Evolutionary conservation across 2,888 invertebrate species (phyloP).

Genomic region (Vandiemenella viatica): DNA sequence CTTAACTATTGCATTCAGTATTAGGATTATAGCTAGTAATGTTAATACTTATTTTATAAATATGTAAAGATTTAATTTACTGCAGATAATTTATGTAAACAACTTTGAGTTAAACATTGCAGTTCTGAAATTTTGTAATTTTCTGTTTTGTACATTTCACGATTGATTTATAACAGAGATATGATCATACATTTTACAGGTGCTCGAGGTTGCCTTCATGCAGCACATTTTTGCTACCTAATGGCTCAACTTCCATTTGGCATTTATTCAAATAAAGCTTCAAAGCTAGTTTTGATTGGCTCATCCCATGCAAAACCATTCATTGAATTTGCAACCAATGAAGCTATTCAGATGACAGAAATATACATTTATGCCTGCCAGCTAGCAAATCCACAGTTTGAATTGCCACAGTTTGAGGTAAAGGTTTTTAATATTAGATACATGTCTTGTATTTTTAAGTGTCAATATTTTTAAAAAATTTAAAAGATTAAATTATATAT

Average conservation of each 20-base stretch:
- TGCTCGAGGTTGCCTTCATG: conserved; percentile 65
- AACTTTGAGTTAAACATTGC: too few relatives aligned
- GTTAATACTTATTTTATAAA: too few relatives aligned
- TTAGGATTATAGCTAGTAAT: too few relatives aligned
- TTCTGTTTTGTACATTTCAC: too few relatives aligned
- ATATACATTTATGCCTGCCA: conserved; percentile 86
- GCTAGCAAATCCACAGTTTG: conserved; percentile 56
- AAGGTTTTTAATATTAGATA: too few relatives aligned
- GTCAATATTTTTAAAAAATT: too few relatives aligned
- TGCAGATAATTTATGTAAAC: too few relatives aligned
- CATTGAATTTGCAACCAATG: conserved; percentile 54
- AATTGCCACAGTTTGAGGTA: conserved; percentile 60
- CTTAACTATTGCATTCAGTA: too few relatives aligned
- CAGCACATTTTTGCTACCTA: conserved; percentile 92
- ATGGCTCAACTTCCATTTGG: conserved; percentile 58
- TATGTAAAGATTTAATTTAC: too few relatives aligned
- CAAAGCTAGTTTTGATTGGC: conserved; percentile 66
- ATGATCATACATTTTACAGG: conserved; percentile 35
- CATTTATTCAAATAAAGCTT: conserved; percentile 15
- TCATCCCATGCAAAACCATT: conserved; percentile 50
- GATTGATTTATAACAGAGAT: too few relatives aligned
- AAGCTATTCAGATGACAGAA: conserved; percentile 86
- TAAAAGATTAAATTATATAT: too few relatives aligned
- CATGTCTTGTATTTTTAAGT: not conserved
- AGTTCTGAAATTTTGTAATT: too few relatives aligned